Base-by-base conservation (phyloP, 2,113 vertebrate genomes). In the Lepidothrix coronata region DNA sequence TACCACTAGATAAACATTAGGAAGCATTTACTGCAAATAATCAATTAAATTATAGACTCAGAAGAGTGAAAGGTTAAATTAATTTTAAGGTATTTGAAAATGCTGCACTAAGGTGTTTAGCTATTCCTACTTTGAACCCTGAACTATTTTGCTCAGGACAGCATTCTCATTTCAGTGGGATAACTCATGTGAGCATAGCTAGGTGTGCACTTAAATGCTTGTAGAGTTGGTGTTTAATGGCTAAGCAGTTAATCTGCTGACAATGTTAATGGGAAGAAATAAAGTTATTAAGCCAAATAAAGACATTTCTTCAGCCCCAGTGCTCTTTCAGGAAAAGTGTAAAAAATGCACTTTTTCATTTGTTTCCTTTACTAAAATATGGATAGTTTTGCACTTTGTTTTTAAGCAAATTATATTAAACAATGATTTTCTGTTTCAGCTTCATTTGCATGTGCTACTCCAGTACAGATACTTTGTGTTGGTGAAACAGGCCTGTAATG, bases 381-480 rank as follows among this genome's bases (percentile, higher is more conserved):
- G 20, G 59, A 89, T 78, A 94, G 55, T 67, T 95, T 79, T 61
- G 35, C 12, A 35, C 13, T 37, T n/a, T 58, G 84, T 89, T 74
- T 67, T 70, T 14, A 63, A 77, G 41, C 39, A 92, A 91, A 92
- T 89, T 72, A 91, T 92, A 89, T 66, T 77, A 49, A 96, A 97
- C 86, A 95, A 97, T 93, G 86, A 93, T 94, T 88, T 89, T 89
- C 91, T 96, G 88, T 97, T 94, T 86, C 13, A 0, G 39, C 51
- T 91, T 93, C 82, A 96, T 95, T 94, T 96, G 85, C 86, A 94
- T 96, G 55, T 74, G 74, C 72, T 96, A 89, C 91, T 96, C 92
- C 46, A 75, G 89, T 93, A 48, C 89, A 96, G 93, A 96, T 84
- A 94, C 75, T 95, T 91, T 94, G 87, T 95, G 93, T 70, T 93